These are phyloP conservation scores for Plemyria rubiginata DNA, from an alignment of 2,888 invertebrate genomes.

Conservation along the genomic window DNA sequence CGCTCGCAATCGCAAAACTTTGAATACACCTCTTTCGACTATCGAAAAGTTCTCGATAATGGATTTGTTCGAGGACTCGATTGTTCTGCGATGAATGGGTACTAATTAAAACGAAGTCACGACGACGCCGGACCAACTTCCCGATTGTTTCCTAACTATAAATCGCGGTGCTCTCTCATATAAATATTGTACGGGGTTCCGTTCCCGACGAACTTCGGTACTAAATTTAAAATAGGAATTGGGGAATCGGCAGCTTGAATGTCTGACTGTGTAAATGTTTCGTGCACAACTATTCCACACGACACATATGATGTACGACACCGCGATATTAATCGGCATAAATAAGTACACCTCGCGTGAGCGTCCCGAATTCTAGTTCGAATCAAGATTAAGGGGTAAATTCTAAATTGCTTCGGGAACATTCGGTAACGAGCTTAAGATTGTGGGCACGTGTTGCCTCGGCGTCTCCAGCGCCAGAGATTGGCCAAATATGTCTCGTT, in stretches of 20 bases:
- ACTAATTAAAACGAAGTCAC: slow-evolving; percentile 85
- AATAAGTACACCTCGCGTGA: slow-evolving; percentile 50
- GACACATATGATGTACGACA: slow-evolving; percentile 42
- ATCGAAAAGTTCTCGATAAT: slow-evolving; percentile 84
- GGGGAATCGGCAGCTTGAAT: slow-evolving; percentile 58
- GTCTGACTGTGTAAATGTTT: slow-evolving; percentile 48
- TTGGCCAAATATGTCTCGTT: slow-evolving; percentile 68
- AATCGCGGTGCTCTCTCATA: slow-evolving; percentile 74
- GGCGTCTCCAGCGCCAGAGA: slow-evolving; percentile 58
- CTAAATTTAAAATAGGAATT: slow-evolving; percentile 79
- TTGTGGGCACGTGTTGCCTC: slow-evolving; percentile 72
- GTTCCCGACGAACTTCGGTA: slow-evolving; percentile 66
- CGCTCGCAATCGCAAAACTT: slow-evolving; percentile 73
- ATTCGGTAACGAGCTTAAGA: slow-evolving; percentile 77
- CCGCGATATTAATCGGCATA: slow-evolving; percentile 56
- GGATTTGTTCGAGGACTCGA: slow-evolving; percentile 81
- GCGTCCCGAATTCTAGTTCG: slow-evolving; percentile 55
- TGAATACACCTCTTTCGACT: slow-evolving; percentile 81
- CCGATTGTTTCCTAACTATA: slow-evolving; percentile 80
- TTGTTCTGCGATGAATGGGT: slow-evolving; percentile 84
- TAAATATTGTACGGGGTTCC: slow-evolving; percentile 72
- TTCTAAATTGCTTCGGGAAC: slow-evolving; percentile 71
- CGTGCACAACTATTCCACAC: slow-evolving; percentile 35
- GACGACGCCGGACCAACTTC: slow-evolving; percentile 78
- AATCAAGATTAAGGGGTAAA: slow-evolving; percentile 69